Base-by-base conservation (phyloP, 2,797 vertebrate genomes). In the Threskiornis aethiopicus region DNA sequence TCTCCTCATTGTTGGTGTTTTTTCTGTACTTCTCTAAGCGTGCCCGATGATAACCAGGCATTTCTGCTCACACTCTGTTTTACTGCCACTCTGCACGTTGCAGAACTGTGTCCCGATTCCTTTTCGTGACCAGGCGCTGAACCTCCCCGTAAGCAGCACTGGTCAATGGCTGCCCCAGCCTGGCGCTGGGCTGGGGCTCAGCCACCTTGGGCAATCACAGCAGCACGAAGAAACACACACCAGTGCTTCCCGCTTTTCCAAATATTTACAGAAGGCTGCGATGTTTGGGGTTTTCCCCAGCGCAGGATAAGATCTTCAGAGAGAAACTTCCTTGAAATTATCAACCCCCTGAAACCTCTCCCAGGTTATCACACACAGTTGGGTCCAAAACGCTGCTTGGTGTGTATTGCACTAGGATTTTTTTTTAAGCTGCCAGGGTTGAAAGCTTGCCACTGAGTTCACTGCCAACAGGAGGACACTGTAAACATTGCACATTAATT, bases 111-210 rank as follows among this genome's bases (percentile, higher is more conserved):
- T 71, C 65, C 54, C 29, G 15, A 2, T 22, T 35, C 61, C 20
- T 24, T 4, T 21, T 9, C n/a, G 18, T 1, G 28, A 39, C 17
- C 69, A 7, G 0, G 8, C 7, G 13, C 70, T 3, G 16, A 13
- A 28, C 10, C 18, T 67, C 29, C 8, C 57, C 55, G 5, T 1
- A 9, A 35, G 10, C 69, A n/a, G 64, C 42, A 33, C 31, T 10
- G 57, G 1, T 35, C 41, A 10, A 1, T 2, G 17, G 5, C 54
- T 51, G 54, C 59, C 71, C 1, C n/a, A 17, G 82, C 6, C 8
- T 1, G 7, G 5, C 0, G 11, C 58, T 6, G 64, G 13, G 57
- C 58, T 37, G 57, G 39, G 41, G 47, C 57, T 59, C 70, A 3
- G 0, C 39, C 58, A 58, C 2, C 0, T 46, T 16, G 22, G 3